Evolutionary conservation across 2,797 vertebrate genomes (phyloP).

Genomic region (Botia almorhae): DNA sequence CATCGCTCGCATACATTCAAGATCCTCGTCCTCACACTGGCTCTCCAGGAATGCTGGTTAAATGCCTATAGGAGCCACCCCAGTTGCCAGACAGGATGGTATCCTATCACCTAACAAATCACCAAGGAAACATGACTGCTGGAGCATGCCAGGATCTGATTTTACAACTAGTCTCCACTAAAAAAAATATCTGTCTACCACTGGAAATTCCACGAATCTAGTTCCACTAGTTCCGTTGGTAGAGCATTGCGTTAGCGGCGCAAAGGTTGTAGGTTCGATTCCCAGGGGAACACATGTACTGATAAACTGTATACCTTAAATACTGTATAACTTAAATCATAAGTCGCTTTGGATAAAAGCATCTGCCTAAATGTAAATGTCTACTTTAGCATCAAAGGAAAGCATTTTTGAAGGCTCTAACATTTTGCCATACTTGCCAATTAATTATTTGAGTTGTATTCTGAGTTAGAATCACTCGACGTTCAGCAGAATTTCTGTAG

Average conservation of each 20-base stretch:
- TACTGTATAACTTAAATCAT: no score
- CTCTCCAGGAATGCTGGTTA: conserved; percentile 75
- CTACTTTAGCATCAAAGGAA: no score
- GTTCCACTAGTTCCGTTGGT: no score
- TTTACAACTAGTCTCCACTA: conserved; percentile 34
- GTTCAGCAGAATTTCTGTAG: no score
- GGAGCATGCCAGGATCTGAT: conserved; percentile 33
- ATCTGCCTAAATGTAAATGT: no score
- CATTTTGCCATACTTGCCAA: no score
- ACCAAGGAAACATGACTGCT: conserved; percentile 54
- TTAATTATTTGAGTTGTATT: neutral
- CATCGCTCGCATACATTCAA: conserved; percentile 71
- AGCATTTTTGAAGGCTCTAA: neutral
- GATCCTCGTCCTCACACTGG: conserved; percentile 72
- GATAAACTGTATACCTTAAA: no score
- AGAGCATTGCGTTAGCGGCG: no score
- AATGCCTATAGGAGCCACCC: conserved; percentile 62
- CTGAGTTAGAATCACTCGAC: neutral
- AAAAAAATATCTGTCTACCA: no score
- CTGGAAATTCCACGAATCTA: neutral
- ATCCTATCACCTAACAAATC: conserved; percentile 67
- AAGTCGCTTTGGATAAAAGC: no score
- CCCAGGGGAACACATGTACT: no score
- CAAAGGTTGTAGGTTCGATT: no score
- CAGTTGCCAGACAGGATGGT: conserved; percentile 67